Percentiles rank a stretch among this genome's conserved stretches.
Evolutionary conservation across 2,888 invertebrate species (phyloP).

Genomic region (Ellobium chinense): DNA sequence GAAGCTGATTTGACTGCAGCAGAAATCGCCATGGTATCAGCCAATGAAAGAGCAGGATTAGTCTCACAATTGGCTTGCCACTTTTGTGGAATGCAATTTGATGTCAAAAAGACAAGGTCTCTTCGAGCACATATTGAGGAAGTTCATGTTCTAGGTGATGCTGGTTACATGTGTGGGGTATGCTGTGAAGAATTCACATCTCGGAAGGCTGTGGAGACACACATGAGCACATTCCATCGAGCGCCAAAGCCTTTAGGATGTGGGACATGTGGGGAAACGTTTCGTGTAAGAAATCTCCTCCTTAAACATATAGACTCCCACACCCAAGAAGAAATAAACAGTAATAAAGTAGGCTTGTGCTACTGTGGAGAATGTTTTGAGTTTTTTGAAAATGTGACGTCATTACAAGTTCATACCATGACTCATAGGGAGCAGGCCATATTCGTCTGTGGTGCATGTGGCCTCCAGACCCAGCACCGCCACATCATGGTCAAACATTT

Average conservation of each 20-base stretch:
- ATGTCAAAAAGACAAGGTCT: conserved; percentile 43
- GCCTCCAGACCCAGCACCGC: conserved; percentile 44
- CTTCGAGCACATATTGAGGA: conserved; percentile 47
- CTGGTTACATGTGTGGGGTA: conserved; percentile 47
- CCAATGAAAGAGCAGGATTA: conserved; percentile 44
- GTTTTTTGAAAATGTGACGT: conserved; percentile 42
- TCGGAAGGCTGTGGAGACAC: conserved; percentile 49
- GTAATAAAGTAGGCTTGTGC: conserved; percentile 41
- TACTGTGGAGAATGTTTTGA: conserved; percentile 49
- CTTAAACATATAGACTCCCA: conserved; percentile 44
- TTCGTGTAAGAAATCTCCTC: conserved; percentile 36
- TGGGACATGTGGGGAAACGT: conserved; percentile 46
- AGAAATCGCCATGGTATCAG: conserved; percentile 41
- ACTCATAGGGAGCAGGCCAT: conserved; percentile 38
- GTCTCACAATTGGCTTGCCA: conserved; percentile 43
- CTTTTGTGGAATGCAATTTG: conserved; percentile 47
- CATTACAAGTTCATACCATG: conserved; percentile 38
- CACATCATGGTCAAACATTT: conserved; percentile 47
- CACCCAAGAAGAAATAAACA: conserved; percentile 32
- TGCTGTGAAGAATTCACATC: conserved; percentile 48
- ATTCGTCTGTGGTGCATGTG: conserved; percentile 45
- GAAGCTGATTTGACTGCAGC: conserved; percentile 36
- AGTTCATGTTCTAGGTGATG: conserved; percentile 45
- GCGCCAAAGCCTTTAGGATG: conserved; percentile 44
- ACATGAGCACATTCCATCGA: conserved; percentile 46